Percentiles rank a stretch among this genome's conserved stretches.
phyloP scores from a whole-genome alignment of 2,113 vertebrate species.

The Archilochus colubris region DNA sequence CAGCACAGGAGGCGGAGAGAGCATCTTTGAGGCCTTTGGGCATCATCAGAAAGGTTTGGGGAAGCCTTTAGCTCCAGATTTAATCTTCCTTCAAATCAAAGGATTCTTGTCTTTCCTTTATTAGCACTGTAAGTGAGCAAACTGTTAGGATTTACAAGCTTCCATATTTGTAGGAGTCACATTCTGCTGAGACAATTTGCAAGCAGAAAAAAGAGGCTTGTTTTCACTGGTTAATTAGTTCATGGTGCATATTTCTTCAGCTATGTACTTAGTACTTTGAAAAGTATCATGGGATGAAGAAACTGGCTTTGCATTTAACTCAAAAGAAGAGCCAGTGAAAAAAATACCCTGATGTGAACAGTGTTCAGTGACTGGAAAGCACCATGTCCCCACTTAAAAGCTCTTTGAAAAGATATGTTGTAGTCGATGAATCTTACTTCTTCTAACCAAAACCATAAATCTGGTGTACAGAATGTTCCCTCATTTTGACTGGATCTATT shows the following conservation, averaged over 20 bases:
- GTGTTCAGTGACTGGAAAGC: neutral
- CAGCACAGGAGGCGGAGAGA: neutral
- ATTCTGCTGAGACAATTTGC: neutral
- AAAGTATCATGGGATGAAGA: neutral
- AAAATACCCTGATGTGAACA: neutral
- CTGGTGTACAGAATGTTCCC: neutral
- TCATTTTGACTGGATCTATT: constrained; percentile 2
- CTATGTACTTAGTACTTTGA: neutral
- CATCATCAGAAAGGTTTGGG: neutral
- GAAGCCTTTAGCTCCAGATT: neutral
- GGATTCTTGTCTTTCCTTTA: neutral
- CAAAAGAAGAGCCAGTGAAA: neutral
- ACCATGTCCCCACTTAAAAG: neutral
- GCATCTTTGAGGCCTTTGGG: neutral
- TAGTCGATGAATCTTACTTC: neutral
- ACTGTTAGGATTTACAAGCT: neutral
- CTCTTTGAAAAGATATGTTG: neutral
- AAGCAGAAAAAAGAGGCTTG: neutral
- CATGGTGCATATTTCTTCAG: neutral
- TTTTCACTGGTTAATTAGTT: constrained; percentile 33
- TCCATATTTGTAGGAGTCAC: neutral
- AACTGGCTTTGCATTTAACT: neutral
- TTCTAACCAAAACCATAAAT: constrained; percentile 3
- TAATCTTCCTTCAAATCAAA: neutral
- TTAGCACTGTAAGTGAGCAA: neutral